phyloP scores from a whole-genome alignment of 1,140 invertebrate species.

The Drosophila yakuba region DNA sequence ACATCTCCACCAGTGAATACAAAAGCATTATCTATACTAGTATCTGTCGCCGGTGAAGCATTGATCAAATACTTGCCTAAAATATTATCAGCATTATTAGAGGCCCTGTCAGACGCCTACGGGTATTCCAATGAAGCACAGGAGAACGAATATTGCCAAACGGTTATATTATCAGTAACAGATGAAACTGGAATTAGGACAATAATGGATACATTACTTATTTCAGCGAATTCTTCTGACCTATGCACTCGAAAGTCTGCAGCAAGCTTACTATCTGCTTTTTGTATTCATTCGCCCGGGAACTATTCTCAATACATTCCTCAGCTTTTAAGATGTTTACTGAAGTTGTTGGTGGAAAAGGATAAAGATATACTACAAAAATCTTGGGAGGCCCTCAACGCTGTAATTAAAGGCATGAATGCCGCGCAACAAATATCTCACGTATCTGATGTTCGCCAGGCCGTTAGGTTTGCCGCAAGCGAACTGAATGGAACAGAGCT shows the following conservation, averaged over 20 bases:
- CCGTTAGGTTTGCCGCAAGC: constrained; percentile 94
- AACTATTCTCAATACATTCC: constrained; percentile 95
- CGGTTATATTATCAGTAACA: constrained; percentile 95
- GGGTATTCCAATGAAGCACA: constrained; percentile 89
- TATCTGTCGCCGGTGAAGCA: constrained; percentile 97
- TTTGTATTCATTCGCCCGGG: constrained; percentile 94
- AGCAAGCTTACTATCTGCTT: constrained; percentile 94
- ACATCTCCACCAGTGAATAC: constrained; percentile 95
- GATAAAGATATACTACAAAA: constrained; percentile 93
- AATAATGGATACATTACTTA: constrained; percentile 96
- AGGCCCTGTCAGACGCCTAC: constrained; percentile 90
- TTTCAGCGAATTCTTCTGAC: constrained; percentile 89
- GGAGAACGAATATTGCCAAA: constrained; percentile 96
- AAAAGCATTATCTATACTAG: constrained; percentile 95
- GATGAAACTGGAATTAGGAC: constrained; percentile 94
- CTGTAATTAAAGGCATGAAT: constrained; percentile 95
- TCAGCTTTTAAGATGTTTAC: constrained; percentile 94
- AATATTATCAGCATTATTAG: constrained; percentile 95
- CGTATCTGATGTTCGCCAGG: constrained; percentile 95
- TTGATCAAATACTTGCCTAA: constrained; percentile 95
- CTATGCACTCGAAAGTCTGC: constrained; percentile 90
- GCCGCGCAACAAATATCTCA: constrained; percentile 92
- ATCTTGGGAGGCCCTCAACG: constrained; percentile 95
- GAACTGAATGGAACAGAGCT: constrained; percentile 93
- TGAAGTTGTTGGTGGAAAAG: constrained; percentile 92